Base-by-base conservation (phyloP, 2,797 vertebrate genomes). In the Danio aesculapii region DNA sequence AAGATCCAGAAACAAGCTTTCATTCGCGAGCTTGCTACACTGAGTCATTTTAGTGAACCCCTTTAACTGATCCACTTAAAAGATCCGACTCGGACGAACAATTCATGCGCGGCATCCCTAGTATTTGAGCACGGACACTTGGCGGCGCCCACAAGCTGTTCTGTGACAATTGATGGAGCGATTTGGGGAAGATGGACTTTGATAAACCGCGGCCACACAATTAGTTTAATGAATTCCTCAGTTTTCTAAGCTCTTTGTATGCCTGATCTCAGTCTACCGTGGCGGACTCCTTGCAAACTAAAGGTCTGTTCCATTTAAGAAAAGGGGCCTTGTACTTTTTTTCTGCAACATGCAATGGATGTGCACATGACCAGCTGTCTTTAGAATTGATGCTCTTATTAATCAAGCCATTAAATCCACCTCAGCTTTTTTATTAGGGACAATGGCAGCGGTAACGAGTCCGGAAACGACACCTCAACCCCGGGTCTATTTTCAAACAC, bases 401-500 rank as follows among this genome's bases (percentile, higher is more conserved):
- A 6, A 71, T 74, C 52, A 58, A 75, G 43, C 30, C 57, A 49
- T 75, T 63, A 70, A 55, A 82, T 77, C 47, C 19, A 68, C 53
- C 16, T 49, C 9, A 52, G 49, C 13, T 58, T 75, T 80, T 66
- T 46, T 62, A 79, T 68, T 47, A 61, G 57, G 84, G 83, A 88
- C 83, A 62, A 90, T 90, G 89, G 88, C 89, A 79, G 86, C 89
- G 19, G 84, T 88, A 78, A 90, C 89, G 13, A 89, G 87, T 79
- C 85, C 88, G 53, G 89, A 90, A 83, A 86, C 89, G 2, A 89
- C 83, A 83, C 82, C 88, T 68, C 89, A 90, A 39, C 86, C 88
- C 46, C 87, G 66, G 87, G 90, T 90, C 14, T 90, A 89, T 82
- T 90, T 90, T 46, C 88, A 89, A 75, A 90, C 84, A 77, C 93